Percentiles rank a stretch among this genome's conserved stretches.
Evolutionary conservation across 2,888 invertebrate species (phyloP).

Genomic region (Pediacus dermestoides): DNA sequence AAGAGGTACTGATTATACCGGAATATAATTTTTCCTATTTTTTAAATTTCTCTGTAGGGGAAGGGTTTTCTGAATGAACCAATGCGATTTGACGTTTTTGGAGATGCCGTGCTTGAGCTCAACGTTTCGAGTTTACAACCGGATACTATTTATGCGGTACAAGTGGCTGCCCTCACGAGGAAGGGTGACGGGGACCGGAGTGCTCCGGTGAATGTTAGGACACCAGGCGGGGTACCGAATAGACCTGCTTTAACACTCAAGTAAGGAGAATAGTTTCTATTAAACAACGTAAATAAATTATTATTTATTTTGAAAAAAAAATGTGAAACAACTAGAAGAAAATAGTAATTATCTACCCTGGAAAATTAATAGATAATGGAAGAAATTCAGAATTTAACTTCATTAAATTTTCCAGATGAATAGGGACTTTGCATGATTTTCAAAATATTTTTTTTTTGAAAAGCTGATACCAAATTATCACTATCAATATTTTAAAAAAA

Average conservation of each 20-base stretch:
- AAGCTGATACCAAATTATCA: too few species aligned
- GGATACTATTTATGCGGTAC: conserved; percentile 89
- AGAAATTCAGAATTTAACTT: too few species aligned
- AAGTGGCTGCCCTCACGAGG: conserved; percentile 92
- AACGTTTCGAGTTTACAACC: conserved; percentile 90
- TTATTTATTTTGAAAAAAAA: too few species aligned
- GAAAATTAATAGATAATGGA: too few species aligned
- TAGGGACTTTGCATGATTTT: too few species aligned
- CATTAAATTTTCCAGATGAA: too few species aligned
- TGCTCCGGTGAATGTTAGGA: conserved; percentile 77
- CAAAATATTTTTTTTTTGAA: too few species aligned
- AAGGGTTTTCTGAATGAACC: conserved; percentile 82
- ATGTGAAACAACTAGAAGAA: too few species aligned
- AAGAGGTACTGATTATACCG: conserved; percentile 60
- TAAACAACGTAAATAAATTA: too few species aligned
- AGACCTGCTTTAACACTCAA: conserved; percentile 63
- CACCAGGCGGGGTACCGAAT: conserved; percentile 90
- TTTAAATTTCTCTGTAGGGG: conserved; percentile 51
- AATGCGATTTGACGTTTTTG: conserved; percentile 80
- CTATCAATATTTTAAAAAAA: too few species aligned
- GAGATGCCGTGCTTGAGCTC: conserved; percentile 70
- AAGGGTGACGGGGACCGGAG: conserved; percentile 96
- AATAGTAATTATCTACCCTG: too few species aligned
- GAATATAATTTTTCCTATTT: conserved; percentile 11
- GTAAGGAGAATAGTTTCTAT: too few species aligned